Conservation (phyloP, 1,140 invertebrate species). For the Ectropis grisescens region DNA sequence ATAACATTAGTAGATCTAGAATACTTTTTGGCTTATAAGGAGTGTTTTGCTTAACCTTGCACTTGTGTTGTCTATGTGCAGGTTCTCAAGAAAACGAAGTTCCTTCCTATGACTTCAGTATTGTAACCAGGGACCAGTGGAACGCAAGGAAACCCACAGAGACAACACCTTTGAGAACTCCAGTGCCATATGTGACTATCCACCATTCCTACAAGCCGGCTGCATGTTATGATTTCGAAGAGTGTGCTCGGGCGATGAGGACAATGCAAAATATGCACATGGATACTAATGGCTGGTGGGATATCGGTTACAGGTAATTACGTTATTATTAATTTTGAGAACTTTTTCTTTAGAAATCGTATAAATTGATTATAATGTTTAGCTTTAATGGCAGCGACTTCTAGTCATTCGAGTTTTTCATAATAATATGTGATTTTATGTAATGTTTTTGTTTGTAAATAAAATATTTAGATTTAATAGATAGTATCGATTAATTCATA, state of each 20-base stretch:
- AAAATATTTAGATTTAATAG: no score
- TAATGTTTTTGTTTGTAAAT: no score
- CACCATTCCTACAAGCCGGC: constrained; percentile 78
- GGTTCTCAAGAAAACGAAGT: constrained; percentile 27
- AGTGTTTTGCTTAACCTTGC: no score
- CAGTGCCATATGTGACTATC: constrained; percentile 82
- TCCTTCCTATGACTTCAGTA: constrained; percentile 44
- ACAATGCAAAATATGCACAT: constrained; percentile 74
- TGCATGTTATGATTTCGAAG: constrained; percentile 69
- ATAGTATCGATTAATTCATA: no score
- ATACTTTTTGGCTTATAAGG: no score
- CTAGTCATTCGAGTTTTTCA: no score
- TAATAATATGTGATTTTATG: no score
- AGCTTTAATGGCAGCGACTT: no score
- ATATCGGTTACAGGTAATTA: constrained; percentile 75
- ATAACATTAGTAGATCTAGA: no score
- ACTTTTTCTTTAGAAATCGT: no score
- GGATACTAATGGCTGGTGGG: constrained; percentile 74
- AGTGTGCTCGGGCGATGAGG: constrained; percentile 70
- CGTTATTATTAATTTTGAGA: no score
- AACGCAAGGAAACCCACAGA: constrained; percentile 70
- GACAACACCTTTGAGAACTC: constrained; percentile 61
- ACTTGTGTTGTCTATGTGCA: background rate
- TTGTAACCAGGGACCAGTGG: constrained; percentile 74
- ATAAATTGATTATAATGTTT: no score